Evolutionary conservation across 2,888 invertebrate species (phyloP).

Genomic region (Leistus spinibarbis): DNA sequence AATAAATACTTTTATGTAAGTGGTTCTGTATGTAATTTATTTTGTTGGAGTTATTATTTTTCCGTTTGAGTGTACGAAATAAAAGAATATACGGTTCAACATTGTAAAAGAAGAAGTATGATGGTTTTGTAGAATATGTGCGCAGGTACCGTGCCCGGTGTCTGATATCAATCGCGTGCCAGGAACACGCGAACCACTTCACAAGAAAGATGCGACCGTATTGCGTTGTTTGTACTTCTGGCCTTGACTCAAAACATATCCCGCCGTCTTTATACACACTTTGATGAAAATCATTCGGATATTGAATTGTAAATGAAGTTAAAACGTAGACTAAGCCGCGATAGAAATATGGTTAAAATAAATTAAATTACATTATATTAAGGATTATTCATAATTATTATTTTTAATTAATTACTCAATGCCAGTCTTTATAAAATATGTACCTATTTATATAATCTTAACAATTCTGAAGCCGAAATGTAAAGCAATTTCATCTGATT

Average conservation of each 20-base stretch:
- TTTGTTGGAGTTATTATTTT: neutral
- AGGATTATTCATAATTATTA: too few relatives aligned
- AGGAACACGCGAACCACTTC: neutral
- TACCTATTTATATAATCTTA: too few relatives aligned
- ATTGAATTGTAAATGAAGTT: too few relatives aligned
- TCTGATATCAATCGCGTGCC: slow-evolving; percentile 3
- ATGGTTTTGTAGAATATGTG: neutral
- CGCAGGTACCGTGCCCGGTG: neutral
- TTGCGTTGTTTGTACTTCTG: neutral
- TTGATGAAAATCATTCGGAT: too few relatives aligned
- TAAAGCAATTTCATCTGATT: too few relatives aligned
- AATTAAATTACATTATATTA: too few relatives aligned
- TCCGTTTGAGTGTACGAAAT: neutral
- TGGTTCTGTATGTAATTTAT: neutral
- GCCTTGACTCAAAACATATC: neutral
- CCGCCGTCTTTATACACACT: too few relatives aligned
- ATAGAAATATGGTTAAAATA: too few relatives aligned
- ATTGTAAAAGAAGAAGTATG: neutral
- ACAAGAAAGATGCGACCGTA: neutral
- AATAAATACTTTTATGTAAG: neutral
- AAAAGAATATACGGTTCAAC: neutral
- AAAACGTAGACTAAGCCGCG: too few relatives aligned
- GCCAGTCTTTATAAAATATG: too few relatives aligned
- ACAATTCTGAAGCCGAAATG: too few relatives aligned
- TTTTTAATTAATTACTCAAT: too few relatives aligned